Evolutionary conservation across 2,888 invertebrate species (phyloP).

Genomic region (Byasa hedistus): DNA sequence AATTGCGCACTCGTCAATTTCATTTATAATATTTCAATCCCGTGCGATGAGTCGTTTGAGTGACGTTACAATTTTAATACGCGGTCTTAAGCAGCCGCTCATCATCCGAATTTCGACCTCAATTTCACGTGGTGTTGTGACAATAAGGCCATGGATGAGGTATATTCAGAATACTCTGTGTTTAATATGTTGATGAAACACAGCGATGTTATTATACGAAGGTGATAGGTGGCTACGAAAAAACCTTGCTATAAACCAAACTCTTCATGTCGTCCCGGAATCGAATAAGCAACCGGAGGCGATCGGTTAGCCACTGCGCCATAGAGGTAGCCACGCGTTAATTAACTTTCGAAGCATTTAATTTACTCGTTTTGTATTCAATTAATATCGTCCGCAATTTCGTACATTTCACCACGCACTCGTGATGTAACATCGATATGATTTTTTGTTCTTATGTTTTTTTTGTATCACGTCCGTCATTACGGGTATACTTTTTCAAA

Average conservation of each 20-base stretch:
- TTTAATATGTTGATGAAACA: too few relatives aligned
- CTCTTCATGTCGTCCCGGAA: too few relatives aligned
- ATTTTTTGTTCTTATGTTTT: neutral
- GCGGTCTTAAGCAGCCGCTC: conserved; percentile 21
- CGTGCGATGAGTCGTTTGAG: conserved; percentile 42
- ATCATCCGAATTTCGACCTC: conserved; percentile 1
- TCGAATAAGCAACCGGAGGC: too few relatives aligned
- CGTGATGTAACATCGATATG: conserved; percentile 17
- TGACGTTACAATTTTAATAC: conserved; percentile 60
- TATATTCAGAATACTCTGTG: too few relatives aligned
- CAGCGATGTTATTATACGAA: too few relatives aligned
- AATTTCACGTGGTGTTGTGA: too few relatives aligned
- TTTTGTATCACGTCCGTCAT: conserved; percentile 17
- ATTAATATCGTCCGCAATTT: conserved; percentile 31
- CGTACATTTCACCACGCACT: conserved; percentile 19
- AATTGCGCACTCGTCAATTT: conserved; percentile 67
- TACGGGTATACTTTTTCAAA: conserved; percentile 1
- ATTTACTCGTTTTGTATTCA: conserved; percentile 43
- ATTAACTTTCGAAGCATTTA: conserved; percentile 49
- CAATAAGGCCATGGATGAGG: too few relatives aligned
- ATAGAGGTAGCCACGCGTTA: conserved; percentile 34
- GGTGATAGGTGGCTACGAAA: too few relatives aligned
- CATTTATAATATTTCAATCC: conserved; percentile 56
- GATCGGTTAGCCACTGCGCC: too few relatives aligned
- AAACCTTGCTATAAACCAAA: too few relatives aligned